phyloP scores from a whole-genome alignment of 2,113 vertebrate species.

The Brienomyrus longianalis region DNA sequence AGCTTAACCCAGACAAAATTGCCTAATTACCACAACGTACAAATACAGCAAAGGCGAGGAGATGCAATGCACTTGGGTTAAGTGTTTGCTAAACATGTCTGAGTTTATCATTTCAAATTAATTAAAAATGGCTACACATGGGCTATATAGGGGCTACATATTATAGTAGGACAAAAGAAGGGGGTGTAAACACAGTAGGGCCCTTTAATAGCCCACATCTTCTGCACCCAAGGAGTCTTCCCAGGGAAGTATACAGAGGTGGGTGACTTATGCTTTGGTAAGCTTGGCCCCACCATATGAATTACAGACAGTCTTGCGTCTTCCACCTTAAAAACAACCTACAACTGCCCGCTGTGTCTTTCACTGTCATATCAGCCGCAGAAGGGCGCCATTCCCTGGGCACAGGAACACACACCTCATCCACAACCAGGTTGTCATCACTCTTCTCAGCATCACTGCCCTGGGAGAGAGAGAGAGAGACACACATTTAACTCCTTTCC shows the following conservation, averaged over 20 bases:
- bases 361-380: not conserved
- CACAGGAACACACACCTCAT: conserved; percentile 59
- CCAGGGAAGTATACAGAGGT: not conserved
- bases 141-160: not conserved
- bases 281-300: not conserved
- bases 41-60: not conserved
- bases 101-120: not conserved
- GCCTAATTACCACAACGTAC: not conserved
- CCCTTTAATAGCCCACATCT: not conserved
- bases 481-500: not conserved
- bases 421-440: conserved; percentile 86
- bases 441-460: conserved; percentile 85
- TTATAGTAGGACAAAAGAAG: not conserved
- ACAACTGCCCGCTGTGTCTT: not conserved
- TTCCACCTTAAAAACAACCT: not conserved
- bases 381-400: not conserved
- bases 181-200: not conserved
- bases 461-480: conserved; percentile 49
- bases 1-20: not conserved
- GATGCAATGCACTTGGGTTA: not conserved
- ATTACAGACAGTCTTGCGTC: not conserved
- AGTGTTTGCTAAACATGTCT: not conserved
- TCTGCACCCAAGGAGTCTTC: not conserved
- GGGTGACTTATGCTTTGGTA: not conserved
- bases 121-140: not conserved